Evolutionary conservation across 2,888 invertebrate species (phyloP), one percentile per base, ranked within the genome.

Genomic region (Neelides folsomi): DNA sequence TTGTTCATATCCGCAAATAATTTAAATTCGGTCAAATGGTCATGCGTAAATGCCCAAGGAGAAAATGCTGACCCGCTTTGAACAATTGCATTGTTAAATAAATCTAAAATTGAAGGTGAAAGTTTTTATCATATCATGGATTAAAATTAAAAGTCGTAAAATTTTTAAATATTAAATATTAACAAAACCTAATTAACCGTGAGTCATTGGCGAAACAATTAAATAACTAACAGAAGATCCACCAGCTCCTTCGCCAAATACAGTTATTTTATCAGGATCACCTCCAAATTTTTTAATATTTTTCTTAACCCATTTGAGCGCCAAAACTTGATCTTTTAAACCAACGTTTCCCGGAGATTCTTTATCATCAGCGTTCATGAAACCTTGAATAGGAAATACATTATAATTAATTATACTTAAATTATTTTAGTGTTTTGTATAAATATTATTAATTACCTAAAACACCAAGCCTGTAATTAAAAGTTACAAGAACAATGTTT

Each of bases 41-140:
- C 53, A 35, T 53, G 53, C 1, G 49, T 47, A 3, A 56, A n/a
- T 2, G 54, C 46, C 56, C 56, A 56, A 34, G 53, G 56, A 18
- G 51, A 56, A 0, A 56, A 34, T 8, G 53, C 49, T 10, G 27
- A 47, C 10, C 51, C 56, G 35, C 53, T 53, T 38, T 56, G 56
- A 27, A 52, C 36, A n/a, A 56, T 56, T 1, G 51, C 56, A 12
- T 39, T 12, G 15, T 51, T 43, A 13, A 51, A 51, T 12, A 56
- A 47, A 16, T 53, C 56, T 55, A 37, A 13, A n/a, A n/a, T n/a
- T n/a, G n/a, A n/a, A n/a, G n/a, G n/a, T n/a, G 4, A 27, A 27
- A 27, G 27, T 27, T 27, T 27, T 27, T 27, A 27, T 27, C 27
- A 27, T 3, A 27, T 27, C 34, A 34, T 15, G n/a, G n/a, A n/a